Base-by-base conservation (phyloP, 2,113 vertebrate genomes). In the Mionectes macconnelli region DNA sequence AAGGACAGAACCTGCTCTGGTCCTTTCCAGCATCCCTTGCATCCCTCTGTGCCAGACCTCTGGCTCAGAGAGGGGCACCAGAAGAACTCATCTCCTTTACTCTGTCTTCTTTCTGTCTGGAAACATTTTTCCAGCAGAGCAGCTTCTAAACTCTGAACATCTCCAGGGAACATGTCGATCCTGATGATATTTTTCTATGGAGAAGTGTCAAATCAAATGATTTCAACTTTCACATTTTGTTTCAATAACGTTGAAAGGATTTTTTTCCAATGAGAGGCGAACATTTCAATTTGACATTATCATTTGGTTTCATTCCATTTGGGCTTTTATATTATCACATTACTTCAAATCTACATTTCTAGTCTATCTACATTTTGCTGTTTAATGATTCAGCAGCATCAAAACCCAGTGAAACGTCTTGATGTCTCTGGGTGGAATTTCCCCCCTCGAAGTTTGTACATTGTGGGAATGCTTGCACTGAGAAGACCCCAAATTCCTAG, bases 211-310 rank as follows among this genome's bases (percentile, higher is more conserved):
- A 91, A 96, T 93, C 87, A 93, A 96, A 95, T 96, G 87, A 95
- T 93, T 96, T 96, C 91, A 93, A 91, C 93, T 97, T 96, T 94
- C 95, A 91, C 93, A 85, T 96, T 97, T 94, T 80, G 70, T 94
- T 94, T 96, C 94, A 94, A 87, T 94, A 96, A 85, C 27, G 45
- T 91, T 1, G 20, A 44, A 87, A 88, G 49, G 84, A 84, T 90
- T 92, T 82, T 82, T 75, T 95, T 95, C 93, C 96, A 93, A 93
- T 83, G 90, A 83, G 90, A 87, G 87, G 64, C 0, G 92, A 96
- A 96, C 84, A 85, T 94, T 96, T 91, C 96, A 91, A 90, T 96
- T 96, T 93, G 92, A 95, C 93, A 93, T 96, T 95, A 94, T 96
- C 95, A 52, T 94, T 94, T 95, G 90, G 84, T 96, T 97, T 95